Evolutionary conservation across 2,888 invertebrate genomes (phyloP), one percentile per base, ranked within the genome.

Genomic region (Caenorhabditis sp.): DNA sequence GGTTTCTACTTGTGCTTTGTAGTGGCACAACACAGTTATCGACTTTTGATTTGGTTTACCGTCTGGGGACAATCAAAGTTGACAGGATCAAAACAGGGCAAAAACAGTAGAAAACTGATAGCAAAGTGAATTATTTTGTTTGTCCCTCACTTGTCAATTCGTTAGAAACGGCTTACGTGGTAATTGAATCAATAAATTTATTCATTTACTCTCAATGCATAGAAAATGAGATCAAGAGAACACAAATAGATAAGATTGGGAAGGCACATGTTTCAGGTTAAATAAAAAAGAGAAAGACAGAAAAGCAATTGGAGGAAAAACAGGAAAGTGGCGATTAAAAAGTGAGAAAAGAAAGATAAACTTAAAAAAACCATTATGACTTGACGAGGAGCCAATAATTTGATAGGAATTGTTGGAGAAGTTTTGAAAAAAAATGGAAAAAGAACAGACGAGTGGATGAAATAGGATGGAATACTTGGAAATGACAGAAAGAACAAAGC

Each of bases 151-250:
- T n/a, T n/a, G n/a, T n/a, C n/a, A n/a, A n/a, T n/a, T n/a, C n/a
- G n/a, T n/a, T n/a, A n/a, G n/a, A n/a, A n/a, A n/a, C n/a, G n/a
- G n/a, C n/a, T n/a, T n/a, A n/a, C n/a, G n/a, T n/a, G n/a, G n/a
- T n/a, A n/a, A n/a, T n/a, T n/a, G n/a, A 56, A 71, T 72, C 71
- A 47, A 72, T 64, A 56, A 35, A 13, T 71, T 72, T 64, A 72
- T 72, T 72, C 70, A 53, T 26, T n/a, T 53, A 53, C 22, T 40
- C 22, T 40, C 37, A 61, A 40, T 40, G 60, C 60, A 44, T 40
- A 61, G 3, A 9, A 58, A 18, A 11, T 15, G 60, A 61, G 44
- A 44, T 61, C 60, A 61, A 40, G n/a, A 72, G 53, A 64, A 72
- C 56, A 50, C 72, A 72, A 56, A 47, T 69, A 64, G 71, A 71